Evolutionary conservation across 2,797 vertebrate genomes (phyloP), one percentile per base, ranked within the genome.

Genomic region (Merluccius polli): DNA sequence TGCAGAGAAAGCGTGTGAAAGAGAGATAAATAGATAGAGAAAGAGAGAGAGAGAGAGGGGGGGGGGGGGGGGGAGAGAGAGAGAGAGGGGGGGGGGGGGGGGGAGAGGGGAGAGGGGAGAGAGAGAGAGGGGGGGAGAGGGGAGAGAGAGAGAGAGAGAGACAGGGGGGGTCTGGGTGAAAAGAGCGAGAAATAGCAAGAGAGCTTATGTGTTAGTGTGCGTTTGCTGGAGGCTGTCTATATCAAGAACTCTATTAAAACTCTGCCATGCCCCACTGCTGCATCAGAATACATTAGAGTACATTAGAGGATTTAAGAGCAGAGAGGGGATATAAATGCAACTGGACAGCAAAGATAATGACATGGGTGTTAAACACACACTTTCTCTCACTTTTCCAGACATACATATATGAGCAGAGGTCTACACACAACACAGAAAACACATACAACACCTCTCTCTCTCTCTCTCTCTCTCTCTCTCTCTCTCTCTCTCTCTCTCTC

Each of bases 261-360:
- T 84, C 85, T 84, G 82, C 83, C 85, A 81, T 87, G 82, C 75
- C 83, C 84, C 73, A 81, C 83, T 0, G 69, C 84, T 81, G 87
- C 86, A 87, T 92, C 88, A 82, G 89, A 92, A 92, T 91, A 90
- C 89, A 91, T 91, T 91, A 92, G 83, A 87, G 90, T 89, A 89
- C 92, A 91, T 91, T 87, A 93, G 86, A 87, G 88, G 90, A 84
- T 91, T 92, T 90, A 90, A 91, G 87, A 86, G 84, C 86, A 87
- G 83, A 85, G 81, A 86, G 77, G 73, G 87, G 87, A 86, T 87
- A 86, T 87, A 89, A 89, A 91, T 88, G 89, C 81, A 89, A 88
- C 87, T 87, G 87, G 87, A 90, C 86, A 83, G 87, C 82, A 84
- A 87, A 87, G 85, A 29, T 87, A 87, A 87, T 86, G 79, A 88